phyloP scores from a whole-genome alignment of 2,888 invertebrate genomes.

The Leucophenga montana region DNA sequence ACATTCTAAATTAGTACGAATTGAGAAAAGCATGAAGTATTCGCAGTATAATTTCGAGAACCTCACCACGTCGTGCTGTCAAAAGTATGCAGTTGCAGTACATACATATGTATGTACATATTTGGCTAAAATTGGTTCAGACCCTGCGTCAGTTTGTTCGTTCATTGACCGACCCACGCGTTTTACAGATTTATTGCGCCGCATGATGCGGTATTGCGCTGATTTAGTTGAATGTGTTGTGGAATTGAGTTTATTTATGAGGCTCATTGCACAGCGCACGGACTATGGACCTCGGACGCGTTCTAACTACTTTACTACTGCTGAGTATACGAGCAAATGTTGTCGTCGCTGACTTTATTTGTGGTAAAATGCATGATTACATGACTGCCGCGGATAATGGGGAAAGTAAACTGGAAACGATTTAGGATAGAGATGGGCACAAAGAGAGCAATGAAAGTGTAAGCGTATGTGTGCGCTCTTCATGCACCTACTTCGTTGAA shows the following conservation, averaged over 20 bases:
- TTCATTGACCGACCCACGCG: constrained; percentile 53
- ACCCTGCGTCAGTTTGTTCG: neutral
- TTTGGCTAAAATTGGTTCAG: constrained; percentile 13
- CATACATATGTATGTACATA: constrained; percentile 3
- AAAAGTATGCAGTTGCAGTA: too few species aligned
- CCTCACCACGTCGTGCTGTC: too few species aligned
- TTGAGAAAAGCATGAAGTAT: neutral
- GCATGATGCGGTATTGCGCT: constrained; percentile 45
- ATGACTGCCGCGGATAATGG: constrained; percentile 16
- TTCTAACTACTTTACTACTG: neutral
- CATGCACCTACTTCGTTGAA: too few species aligned
- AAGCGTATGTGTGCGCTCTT: too few species aligned
- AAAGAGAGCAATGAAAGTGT: too few species aligned
- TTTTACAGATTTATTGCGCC: constrained; percentile 56
- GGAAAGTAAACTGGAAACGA: constrained; percentile 17
- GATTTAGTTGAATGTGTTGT: constrained; percentile 40
- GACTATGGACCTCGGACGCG: neutral
- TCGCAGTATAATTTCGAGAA: too few species aligned
- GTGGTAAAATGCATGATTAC: constrained; percentile 36
- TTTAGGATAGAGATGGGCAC: too few species aligned
- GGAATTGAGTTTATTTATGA: constrained; percentile 45
- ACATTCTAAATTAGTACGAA: neutral
- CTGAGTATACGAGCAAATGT: constrained; percentile 30
- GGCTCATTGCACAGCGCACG: constrained; percentile 33
- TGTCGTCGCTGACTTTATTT: constrained; percentile 25